These are phyloP conservation scores for Pterocles gutturalis DNA, from an alignment of 2,113 vertebrate species.

Conservation along the genomic window DNA sequence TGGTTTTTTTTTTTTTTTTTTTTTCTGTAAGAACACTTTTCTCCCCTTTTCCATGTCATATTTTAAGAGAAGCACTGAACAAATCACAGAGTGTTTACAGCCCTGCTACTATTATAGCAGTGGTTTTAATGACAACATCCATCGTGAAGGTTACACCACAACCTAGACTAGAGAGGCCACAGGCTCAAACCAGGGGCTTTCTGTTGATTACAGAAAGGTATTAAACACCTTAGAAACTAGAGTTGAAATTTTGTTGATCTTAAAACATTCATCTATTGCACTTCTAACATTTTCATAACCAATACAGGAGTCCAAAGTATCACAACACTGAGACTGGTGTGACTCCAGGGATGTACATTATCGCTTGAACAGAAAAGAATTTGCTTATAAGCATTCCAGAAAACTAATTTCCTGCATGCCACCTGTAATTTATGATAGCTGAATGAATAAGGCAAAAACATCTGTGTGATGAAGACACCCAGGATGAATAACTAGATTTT, in stretches of 20 bases:
- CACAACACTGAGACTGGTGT: background rate
- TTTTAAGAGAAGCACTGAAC: background rate
- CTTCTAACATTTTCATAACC: background rate
- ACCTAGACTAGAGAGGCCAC: background rate
- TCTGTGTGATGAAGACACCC: background rate
- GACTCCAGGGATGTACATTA: background rate
- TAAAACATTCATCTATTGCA: background rate
- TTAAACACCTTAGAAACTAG: background rate
- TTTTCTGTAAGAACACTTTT: background rate
- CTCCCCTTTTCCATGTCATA: background rate
- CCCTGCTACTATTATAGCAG: background rate
- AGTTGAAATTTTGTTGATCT: background rate
- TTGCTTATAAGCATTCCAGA: background rate
- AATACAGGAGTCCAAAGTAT: background rate
- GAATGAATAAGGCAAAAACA: background rate
- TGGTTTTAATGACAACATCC: background rate
- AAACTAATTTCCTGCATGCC: background rate
- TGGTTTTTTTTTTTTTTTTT: background rate
- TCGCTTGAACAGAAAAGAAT: background rate
- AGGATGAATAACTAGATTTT: background rate
- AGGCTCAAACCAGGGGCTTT: background rate
- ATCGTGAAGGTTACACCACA: background rate
- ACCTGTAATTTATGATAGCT: background rate
- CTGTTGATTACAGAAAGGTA: background rate
- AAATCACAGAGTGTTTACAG: background rate